A percentile compares a stretch with the other conserved stretches of the same genome.
These are phyloP conservation scores for Phrixothrix hirtus DNA, from an alignment of 2,888 invertebrate genomes.

Conservation along the genomic window DNA sequence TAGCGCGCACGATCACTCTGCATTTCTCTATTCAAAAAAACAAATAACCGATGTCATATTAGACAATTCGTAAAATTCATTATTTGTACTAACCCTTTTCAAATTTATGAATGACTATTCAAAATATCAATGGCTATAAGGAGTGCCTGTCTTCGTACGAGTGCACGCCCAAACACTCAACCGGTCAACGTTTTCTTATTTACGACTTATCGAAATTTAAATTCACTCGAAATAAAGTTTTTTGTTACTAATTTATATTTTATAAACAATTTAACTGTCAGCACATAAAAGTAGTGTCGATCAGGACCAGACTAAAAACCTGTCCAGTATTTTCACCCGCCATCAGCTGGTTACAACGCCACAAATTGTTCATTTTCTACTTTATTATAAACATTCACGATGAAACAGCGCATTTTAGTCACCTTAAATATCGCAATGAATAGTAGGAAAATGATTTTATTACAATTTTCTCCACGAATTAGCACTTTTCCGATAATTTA, in stretches of 20 bases:
- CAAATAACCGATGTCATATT: conserved; percentile 48
- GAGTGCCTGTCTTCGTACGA: conserved; percentile 43
- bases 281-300: conserved; percentile 44
- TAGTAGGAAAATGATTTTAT: conserved; percentile 27
- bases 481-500: conserved; percentile 63
- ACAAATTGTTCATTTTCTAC: conserved; percentile 61
- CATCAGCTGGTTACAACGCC: conserved; percentile 58
- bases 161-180: conserved; percentile 53
- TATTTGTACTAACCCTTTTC: conserved; percentile 40
- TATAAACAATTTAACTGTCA: conserved; percentile 37
- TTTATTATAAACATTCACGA: conserved; percentile 58
- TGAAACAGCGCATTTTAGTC: conserved; percentile 60
- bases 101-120: conserved; percentile 49
- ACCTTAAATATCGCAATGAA: conserved; percentile 53
- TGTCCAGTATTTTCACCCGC: conserved; percentile 56
- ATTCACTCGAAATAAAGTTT: conserved; percentile 19
- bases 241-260: conserved; percentile 34
- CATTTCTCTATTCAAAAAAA: conserved; percentile 45
- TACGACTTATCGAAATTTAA: conserved; percentile 19
- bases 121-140: conserved; percentile 53
- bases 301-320: conserved; percentile 50
- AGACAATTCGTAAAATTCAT: conserved; percentile 48
- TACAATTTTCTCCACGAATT: conserved; percentile 38
- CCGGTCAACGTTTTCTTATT: conserved; percentile 34
- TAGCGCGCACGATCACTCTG: conserved; percentile 43